Evolutionary conservation across 2,888 invertebrate species (phyloP).

Genomic region (Nematopogon swammerdamellus): DNA sequence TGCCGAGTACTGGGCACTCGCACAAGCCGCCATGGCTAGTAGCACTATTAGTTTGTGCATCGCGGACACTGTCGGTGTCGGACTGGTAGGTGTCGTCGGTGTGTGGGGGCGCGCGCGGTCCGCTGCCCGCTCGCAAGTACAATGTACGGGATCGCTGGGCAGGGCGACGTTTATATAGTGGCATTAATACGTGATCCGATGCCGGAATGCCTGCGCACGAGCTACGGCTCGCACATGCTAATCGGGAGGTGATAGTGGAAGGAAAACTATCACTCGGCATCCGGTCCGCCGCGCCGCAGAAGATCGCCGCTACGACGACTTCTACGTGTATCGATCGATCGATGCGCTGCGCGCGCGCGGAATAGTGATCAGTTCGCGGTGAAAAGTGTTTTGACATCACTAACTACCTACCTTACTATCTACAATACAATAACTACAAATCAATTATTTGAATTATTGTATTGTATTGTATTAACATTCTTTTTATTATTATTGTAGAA

Average conservation of each 20-base stretch:
- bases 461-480: too few species aligned
- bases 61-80: conserved; percentile 29
- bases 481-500: too few species aligned
- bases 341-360: too few species aligned
- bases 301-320: background rate
- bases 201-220: conserved; percentile 35
- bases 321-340: too few species aligned
- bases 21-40: conserved; percentile 22
- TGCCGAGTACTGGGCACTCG: conserved; percentile 52
- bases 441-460: too few species aligned
- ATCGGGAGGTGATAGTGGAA: conserved; percentile 23
- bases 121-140: conserved; percentile 39
- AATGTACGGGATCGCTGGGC: conserved; percentile 47
- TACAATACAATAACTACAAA: too few species aligned
- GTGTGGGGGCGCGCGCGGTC: conserved; percentile 43
- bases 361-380: too few species aligned
- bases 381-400: too few species aligned
- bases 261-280: conserved; percentile 29
- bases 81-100: conserved; percentile 20
- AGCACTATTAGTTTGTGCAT: conserved; percentile 46
- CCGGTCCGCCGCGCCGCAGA: background rate
- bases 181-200: conserved; percentile 54
- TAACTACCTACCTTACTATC: too few species aligned
- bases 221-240: conserved; percentile 21
- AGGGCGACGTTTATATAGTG: conserved; percentile 55